Evolutionary conservation across 1,140 invertebrate species (phyloP).

Genomic region (Lamellibrachia luymesi): DNA sequence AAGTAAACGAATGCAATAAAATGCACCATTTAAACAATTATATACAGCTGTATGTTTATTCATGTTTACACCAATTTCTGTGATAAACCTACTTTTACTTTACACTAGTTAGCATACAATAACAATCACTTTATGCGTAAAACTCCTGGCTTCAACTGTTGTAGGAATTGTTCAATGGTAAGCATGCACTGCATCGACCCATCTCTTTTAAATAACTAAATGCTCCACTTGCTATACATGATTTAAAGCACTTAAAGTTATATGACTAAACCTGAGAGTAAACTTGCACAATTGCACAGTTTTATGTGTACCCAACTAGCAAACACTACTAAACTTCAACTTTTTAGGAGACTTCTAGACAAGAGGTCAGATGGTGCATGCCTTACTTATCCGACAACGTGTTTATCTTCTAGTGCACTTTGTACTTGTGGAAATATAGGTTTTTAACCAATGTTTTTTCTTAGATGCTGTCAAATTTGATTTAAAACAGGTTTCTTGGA

Average conservation of each 20-base stretch:
- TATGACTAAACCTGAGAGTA: not conserved
- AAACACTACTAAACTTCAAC: not conserved
- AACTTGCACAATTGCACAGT: not conserved
- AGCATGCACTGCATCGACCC: not conserved
- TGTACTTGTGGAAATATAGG: not conserved
- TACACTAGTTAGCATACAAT: not conserved
- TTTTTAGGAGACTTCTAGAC: not conserved
- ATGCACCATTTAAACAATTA: not conserved
- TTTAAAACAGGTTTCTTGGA: not conserved
- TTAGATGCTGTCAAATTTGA: not conserved
- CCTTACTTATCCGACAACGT: not conserved
- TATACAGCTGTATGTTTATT: not conserved
- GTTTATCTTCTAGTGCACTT: not conserved
- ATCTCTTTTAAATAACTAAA: not conserved
- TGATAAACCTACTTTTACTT: not conserved
- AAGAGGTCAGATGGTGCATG: not conserved
- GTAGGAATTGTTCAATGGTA: not conserved
- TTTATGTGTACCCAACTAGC: not conserved
- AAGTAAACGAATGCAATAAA: not conserved
- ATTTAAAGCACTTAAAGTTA: not conserved
- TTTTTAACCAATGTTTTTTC: not conserved
- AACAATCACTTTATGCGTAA: not conserved
- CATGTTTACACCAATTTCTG: not conserved
- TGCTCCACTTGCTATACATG: not conserved
- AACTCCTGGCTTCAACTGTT: not conserved